Base-by-base conservation (phyloP, 2,888 invertebrate species). In the Sphinx pinastri region DNA sequence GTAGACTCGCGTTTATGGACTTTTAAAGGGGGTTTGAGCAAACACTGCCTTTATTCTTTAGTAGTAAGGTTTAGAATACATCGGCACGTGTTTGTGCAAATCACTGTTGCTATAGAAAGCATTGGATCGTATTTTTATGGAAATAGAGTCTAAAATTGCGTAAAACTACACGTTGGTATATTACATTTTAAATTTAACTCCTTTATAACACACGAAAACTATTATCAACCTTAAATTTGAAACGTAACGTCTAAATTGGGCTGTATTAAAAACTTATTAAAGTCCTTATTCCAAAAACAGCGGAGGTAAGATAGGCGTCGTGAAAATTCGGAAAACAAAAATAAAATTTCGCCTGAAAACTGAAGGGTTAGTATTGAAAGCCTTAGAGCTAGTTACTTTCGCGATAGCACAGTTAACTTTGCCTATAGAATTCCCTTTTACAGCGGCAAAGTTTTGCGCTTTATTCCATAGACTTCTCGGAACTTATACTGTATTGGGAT, bases 301-400 rank as follows among this genome's bases (percentile, higher is more conserved):
- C 2, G 49, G 11, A 19, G 19, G 19, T 63, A 19, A 49, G 63
- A 63, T 63, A 63, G 63, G 63, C 63, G 63, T 19, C 63, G 63
- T 63, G 49, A 47, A 63, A 63, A 63, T 49, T 63, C 63, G 63
- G 63, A 63, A 63, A 11, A 63, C 63, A 63, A 63, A 49, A 47
- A 63, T 63, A 49, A 8, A 49, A 25, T 63, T 63, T 49, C 63
- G 13, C 19, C 11, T 63, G 13, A 49, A 63, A 19, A 63, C 19
- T 19, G 49, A 63, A 63, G 63, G 19, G 60, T 63, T 63, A 63
- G 19, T 63, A 63, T 19, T 2, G 7, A 49, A 8, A 19, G 13
- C 4, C 12, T 47, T 47, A 49, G 2, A 16, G 13, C 0, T 12
- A 8, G 13, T 19, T 19, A 5, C 19, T 49, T 63, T 19, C 19